These are phyloP conservation scores for Bombus sylvicola DNA, from an alignment of 1,140 invertebrate genomes.

Conservation along the genomic window DNA sequence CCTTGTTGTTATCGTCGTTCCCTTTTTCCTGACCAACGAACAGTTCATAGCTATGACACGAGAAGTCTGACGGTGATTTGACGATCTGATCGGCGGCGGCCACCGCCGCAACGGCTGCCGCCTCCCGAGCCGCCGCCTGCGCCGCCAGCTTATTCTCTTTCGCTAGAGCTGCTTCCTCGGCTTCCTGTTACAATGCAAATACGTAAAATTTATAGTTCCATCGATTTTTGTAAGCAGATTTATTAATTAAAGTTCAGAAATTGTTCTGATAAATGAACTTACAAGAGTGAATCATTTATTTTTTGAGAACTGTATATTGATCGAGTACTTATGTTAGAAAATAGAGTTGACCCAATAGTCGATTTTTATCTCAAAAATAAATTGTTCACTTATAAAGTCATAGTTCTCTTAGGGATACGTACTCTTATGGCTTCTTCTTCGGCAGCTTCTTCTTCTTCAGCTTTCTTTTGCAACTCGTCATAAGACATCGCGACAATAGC, in stretches of 20 bases:
- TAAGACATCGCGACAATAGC: slow-evolving; percentile 99
- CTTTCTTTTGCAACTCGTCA: slow-evolving; percentile 98
- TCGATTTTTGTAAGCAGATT: background rate
- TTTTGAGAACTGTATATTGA: too few species aligned
- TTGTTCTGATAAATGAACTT: too few species aligned
- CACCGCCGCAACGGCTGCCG: slow-evolving; percentile 86
- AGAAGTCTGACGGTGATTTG: slow-evolving; percentile 94
- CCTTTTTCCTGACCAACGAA: slow-evolving; percentile 94
- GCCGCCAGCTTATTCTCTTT: slow-evolving; percentile 89
- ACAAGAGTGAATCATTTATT: too few species aligned
- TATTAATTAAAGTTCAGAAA: too few species aligned
- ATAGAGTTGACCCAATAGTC: too few species aligned
- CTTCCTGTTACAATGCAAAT: slow-evolving; percentile 85
- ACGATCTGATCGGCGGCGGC: slow-evolving; percentile 85
- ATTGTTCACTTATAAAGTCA: background rate
- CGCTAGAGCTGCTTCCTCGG: slow-evolving; percentile 90
- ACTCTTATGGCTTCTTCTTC: slow-evolving; percentile 95
- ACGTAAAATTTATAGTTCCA: rapidly evolving
- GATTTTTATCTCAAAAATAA: background rate
- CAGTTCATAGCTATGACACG: slow-evolving; percentile 94
- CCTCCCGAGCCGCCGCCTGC: slow-evolving; percentile 83
- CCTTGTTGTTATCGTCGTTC: slow-evolving; percentile 93
- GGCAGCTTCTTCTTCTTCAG: slow-evolving; percentile 96
- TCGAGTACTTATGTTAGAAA: too few species aligned
- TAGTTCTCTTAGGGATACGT: slow-evolving; percentile 32